These are phyloP conservation scores for Tympanoctomys barrerae DNA, from an alignment of 2,797 vertebrate genomes.

Conservation along the genomic window DNA sequence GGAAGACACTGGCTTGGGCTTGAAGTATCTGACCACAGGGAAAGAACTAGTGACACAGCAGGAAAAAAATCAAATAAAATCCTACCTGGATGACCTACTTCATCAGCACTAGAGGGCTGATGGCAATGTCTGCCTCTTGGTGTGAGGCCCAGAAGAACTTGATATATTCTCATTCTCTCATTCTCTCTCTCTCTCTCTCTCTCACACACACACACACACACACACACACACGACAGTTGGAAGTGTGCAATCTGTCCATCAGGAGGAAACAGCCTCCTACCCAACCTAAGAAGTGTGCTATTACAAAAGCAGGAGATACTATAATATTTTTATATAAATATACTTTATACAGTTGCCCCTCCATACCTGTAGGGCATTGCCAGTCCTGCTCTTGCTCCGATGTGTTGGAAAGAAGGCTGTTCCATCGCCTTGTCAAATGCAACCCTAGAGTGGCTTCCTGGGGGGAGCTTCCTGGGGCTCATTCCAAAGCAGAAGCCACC, in stretches of 20 bases:
- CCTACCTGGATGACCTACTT: background rate
- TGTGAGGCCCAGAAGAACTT: background rate
- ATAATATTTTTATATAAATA: background rate
- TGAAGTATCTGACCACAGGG: background rate
- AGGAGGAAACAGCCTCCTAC: background rate
- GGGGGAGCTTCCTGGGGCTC: background rate
- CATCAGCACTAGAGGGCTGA: background rate
- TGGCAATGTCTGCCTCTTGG: background rate
- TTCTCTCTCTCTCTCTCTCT: no score
- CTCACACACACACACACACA: no score
- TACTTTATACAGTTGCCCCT: background rate
- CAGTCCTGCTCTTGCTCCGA: background rate
- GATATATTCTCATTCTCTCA: no score
- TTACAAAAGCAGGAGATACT: background rate
- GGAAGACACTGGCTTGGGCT: background rate
- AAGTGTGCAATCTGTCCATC: background rate
- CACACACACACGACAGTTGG: no score
- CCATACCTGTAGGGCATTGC: background rate
- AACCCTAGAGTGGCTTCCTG: background rate
- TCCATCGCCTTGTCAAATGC: no score
- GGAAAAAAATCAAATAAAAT: background rate
- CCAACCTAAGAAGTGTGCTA: background rate
- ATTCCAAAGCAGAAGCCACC: background rate
- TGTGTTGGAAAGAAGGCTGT: background rate
- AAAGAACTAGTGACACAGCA: background rate